A percentile compares a stretch with the other conserved stretches of the same genome.
These are phyloP conservation scores for Petrolisthes cinctipes DNA, from an alignment of 2,888 invertebrate genomes.

Conservation along the genomic window DNA sequence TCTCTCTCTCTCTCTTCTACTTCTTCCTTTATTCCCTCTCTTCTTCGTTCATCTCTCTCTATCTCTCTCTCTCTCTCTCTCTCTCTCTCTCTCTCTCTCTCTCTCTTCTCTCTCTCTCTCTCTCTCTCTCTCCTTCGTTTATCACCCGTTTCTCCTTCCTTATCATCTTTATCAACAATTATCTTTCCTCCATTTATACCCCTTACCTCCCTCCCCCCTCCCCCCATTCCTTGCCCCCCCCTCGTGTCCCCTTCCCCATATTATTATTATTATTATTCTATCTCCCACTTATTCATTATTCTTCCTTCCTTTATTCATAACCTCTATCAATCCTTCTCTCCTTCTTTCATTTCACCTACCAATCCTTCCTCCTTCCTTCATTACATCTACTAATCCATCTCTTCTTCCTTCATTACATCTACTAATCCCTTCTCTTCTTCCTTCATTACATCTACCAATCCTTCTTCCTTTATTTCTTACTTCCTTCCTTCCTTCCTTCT, in stretches of 20 bases:
- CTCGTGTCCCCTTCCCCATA: not conserved
- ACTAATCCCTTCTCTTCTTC: not conserved
- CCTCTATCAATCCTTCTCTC: not conserved
- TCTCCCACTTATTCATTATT: conserved; percentile 2
- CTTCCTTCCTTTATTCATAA: not conserved
- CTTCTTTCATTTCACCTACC: not conserved
- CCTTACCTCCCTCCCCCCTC: not conserved
- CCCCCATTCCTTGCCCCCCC: not conserved
- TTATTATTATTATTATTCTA: not conserved
- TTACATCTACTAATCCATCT: not conserved
- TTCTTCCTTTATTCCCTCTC: not conserved
- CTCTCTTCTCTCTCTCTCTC: not conserved
- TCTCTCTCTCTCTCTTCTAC: not conserved
- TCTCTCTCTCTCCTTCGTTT: not conserved
- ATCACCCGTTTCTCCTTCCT: not conserved
- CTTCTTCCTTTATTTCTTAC: not conserved
- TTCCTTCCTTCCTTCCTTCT: not conserved
- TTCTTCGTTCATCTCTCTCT: not conserved
- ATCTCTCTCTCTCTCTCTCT: not conserved
- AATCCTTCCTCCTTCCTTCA: not conserved
- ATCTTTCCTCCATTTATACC: too few relatives aligned
- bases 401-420: too few relatives aligned
- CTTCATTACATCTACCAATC: not conserved
- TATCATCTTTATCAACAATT: not conserved
- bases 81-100: not conserved